Evolutionary conservation across 2,888 invertebrate genomes (phyloP).

Genomic region (Hirtodrosophila cameraria): DNA sequence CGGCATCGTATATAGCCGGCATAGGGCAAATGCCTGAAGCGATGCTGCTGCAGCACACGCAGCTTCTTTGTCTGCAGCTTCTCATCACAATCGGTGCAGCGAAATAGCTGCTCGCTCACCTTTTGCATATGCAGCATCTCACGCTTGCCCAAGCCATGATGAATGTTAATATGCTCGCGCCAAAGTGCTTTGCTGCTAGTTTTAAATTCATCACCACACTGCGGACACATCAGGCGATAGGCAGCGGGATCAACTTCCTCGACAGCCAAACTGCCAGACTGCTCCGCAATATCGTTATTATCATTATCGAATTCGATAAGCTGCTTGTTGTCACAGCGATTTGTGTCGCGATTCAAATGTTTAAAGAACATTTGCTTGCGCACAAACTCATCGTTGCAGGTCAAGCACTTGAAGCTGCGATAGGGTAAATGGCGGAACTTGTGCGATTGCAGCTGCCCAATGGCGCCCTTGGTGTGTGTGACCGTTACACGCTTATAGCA

Average conservation of each 20-base stretch:
- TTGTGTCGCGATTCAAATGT: conserved; percentile 78
- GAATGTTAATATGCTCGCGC: conserved; percentile 78
- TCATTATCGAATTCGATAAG: conserved; percentile 21
- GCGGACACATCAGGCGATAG: conserved; percentile 71
- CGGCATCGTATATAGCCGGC: conserved; percentile 76
- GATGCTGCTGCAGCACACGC: conserved; percentile 74
- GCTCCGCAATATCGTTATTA: conserved; percentile 18
- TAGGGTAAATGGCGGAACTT: conserved; percentile 81
- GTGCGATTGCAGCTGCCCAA: conserved; percentile 80
- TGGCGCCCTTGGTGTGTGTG: conserved; percentile 81
- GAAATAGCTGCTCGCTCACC: conserved; percentile 60
- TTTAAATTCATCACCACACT: conserved; percentile 76
- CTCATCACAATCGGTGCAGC: conserved; percentile 75
- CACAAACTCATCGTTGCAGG: conserved; percentile 76
- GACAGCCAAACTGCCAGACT: conserved; percentile 1
- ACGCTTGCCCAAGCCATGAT: conserved; percentile 67
- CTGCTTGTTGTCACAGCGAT: conserved; percentile 68
- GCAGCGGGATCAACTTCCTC: conserved; percentile 33
- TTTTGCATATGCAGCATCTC: conserved; percentile 69
- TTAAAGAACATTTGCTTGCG: conserved; percentile 82
- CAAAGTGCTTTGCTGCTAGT: conserved; percentile 62
- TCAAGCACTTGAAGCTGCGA: conserved; percentile 78
- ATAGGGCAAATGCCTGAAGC: conserved; percentile 76
- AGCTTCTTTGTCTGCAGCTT: conserved; percentile 71
- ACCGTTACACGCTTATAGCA: conserved; percentile 81